Evolutionary conservation across 2,888 invertebrate species (phyloP).

Genomic region (Scotopteryx bipunctaria): DNA sequence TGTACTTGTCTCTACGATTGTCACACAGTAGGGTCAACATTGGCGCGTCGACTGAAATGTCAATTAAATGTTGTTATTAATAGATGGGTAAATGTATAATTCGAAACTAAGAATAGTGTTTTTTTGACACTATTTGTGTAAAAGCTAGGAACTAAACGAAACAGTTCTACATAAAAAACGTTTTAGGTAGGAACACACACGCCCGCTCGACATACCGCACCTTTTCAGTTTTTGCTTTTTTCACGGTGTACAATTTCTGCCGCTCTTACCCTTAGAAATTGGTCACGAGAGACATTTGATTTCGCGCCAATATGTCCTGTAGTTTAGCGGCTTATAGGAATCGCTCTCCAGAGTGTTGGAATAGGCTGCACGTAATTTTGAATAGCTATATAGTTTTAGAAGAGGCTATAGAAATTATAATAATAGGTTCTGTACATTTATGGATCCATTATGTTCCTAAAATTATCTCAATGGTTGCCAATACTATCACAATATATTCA

Average conservation of each 20-base stretch:
- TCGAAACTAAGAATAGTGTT: no score
- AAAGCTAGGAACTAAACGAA: no score
- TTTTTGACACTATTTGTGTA: no score
- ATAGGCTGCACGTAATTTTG: slow-evolving; percentile 27
- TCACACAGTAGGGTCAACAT: no score
- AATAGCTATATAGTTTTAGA: slow-evolving; percentile 19
- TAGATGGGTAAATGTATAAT: no score
- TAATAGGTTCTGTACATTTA: no score
- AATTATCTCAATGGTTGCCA: no score
- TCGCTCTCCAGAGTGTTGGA: slow-evolving; percentile 51
- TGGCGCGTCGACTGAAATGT: no score
- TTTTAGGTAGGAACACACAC: background rate
- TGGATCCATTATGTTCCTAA: no score
- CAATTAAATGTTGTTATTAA: no score
- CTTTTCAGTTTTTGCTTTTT: slow-evolving; percentile 71
- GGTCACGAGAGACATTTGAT: slow-evolving; percentile 73
- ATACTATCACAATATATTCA: no score
- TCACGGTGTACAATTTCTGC: slow-evolving; percentile 53
- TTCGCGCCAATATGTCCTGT: slow-evolving; percentile 72
- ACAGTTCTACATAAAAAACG: background rate
- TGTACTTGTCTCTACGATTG: no score
- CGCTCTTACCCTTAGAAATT: slow-evolving; percentile 67
- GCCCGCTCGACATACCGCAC: background rate
- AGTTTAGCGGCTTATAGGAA: slow-evolving; percentile 69
- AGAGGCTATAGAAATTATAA: slow-evolving; percentile 9